phyloP scores from a whole-genome alignment of 2,888 invertebrate genomes.

The Meliscaeva auricollis region DNA sequence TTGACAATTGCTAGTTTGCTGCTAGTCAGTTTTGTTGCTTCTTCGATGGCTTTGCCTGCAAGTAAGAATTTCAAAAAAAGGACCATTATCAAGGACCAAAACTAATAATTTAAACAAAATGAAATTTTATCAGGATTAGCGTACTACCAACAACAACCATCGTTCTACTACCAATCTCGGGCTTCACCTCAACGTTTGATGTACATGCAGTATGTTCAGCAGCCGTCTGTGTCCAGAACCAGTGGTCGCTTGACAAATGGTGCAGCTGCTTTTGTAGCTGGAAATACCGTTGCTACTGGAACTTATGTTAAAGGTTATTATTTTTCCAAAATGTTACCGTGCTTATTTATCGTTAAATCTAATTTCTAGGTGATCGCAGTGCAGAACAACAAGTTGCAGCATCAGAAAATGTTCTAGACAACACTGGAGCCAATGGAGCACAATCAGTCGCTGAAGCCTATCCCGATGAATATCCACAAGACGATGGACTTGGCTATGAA shows the following conservation, averaged over 20 bases:
- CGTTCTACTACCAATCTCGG: constrained; percentile 78
- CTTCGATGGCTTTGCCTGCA: constrained; percentile 62
- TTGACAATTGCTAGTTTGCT: constrained; percentile 51
- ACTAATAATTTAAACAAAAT: no score
- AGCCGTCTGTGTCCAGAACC: constrained; percentile 80
- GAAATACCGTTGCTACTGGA: constrained; percentile 83
- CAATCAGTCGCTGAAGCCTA: constrained; percentile 83
- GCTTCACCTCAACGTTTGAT: constrained; percentile 81
- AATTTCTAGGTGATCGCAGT: constrained; percentile 77
- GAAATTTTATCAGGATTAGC: constrained; percentile 80
- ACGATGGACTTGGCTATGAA: constrained; percentile 74
- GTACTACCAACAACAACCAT: constrained; percentile 82
- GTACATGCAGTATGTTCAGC: constrained; percentile 82
- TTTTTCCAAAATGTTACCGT: neutral
- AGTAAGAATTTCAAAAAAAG: constrained; percentile 44
- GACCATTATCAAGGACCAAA: constrained; percentile 2
- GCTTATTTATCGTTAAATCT: neutral
- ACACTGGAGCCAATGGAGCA: constrained; percentile 80
- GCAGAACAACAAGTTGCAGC: constrained; percentile 76
- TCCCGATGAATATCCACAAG: constrained; percentile 77
- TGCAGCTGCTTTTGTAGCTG: constrained; percentile 82
- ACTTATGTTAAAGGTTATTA: constrained; percentile 83
- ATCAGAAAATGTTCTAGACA: constrained; percentile 79
- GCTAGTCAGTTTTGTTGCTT: constrained; percentile 56
- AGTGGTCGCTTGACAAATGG: constrained; percentile 80